phyloP scores from a whole-genome alignment of 2,888 invertebrate species.

The Andrena marginata region DNA sequence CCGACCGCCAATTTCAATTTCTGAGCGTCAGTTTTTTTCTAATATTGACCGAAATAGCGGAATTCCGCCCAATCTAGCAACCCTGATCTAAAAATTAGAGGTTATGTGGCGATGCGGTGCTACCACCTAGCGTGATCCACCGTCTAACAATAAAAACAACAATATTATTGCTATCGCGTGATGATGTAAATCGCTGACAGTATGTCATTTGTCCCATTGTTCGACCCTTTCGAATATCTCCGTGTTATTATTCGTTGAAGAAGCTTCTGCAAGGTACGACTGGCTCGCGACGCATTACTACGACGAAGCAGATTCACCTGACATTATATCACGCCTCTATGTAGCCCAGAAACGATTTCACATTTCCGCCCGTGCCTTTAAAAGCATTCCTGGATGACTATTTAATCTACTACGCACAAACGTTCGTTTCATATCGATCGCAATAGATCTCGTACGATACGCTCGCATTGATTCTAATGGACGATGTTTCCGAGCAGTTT shows the following conservation, averaged over 20 bases:
- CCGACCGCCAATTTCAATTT: too few relatives aligned
- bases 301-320: background rate
- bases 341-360: constrained; percentile 10
- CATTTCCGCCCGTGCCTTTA: background rate
- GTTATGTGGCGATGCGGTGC: background rate
- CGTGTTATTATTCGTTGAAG: background rate
- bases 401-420: constrained; percentile 20
- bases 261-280: constrained; percentile 9
- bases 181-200: constrained; percentile 36
- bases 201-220: constrained; percentile 35
- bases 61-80: too few relatives aligned
- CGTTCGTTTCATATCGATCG: background rate
- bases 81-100: too few relatives aligned
- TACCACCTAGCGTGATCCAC: constrained; percentile 26
- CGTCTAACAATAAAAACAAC: constrained; percentile 10
- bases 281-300: background rate
- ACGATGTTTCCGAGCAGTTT: background rate
- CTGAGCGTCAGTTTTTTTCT: too few relatives aligned
- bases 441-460: background rate
- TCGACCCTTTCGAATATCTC: constrained; percentile 26
- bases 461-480: background rate
- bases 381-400: background rate
- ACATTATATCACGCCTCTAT: background rate
- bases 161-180: constrained; percentile 24
- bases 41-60: too few relatives aligned